Conservation (phyloP, 2,113 vertebrate genomes). For the Rutilus rutilus region DNA sequence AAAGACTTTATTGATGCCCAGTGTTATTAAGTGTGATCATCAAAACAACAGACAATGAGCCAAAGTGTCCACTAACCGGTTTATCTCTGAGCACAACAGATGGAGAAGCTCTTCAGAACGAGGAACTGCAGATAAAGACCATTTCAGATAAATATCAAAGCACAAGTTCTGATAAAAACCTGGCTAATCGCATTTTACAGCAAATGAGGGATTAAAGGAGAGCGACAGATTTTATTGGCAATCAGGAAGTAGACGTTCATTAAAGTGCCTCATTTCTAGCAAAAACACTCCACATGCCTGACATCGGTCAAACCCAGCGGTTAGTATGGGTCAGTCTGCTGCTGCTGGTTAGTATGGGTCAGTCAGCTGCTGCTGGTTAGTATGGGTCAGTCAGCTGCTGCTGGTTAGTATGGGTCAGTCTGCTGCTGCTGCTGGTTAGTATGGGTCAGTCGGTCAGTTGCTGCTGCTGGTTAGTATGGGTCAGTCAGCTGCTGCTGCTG, state of each 20-base stretch:
- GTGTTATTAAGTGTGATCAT: constrained; percentile 99
- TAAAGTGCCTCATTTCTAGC: not conserved
- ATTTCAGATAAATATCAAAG: not conserved
- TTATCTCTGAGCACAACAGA: constrained; percentile 99
- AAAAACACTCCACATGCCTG: not conserved
- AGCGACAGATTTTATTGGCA: not conserved
- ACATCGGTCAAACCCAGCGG: not conserved
- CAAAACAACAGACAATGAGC: constrained; percentile 99
- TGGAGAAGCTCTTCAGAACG: constrained; percentile 81
- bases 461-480: no score
- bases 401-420: no score
- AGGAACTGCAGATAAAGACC: constrained; percentile 16
- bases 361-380: no score
- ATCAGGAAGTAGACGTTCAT: not conserved
- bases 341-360: no score
- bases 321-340: not conserved
- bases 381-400: no score
- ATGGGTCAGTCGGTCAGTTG: no score
- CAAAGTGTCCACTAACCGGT: constrained; percentile 99
- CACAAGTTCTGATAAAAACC: constrained; percentile 13
- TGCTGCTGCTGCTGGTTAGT: no score
- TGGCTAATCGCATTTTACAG: not conserved
- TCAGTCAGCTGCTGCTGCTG: no score
- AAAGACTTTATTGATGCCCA: constrained; percentile 99
- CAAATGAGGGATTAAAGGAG: not conserved